These are phyloP conservation scores for Diplogasteroides magnus DNA, from an alignment of 1,140 invertebrate genomes.

Conservation along the genomic window DNA sequence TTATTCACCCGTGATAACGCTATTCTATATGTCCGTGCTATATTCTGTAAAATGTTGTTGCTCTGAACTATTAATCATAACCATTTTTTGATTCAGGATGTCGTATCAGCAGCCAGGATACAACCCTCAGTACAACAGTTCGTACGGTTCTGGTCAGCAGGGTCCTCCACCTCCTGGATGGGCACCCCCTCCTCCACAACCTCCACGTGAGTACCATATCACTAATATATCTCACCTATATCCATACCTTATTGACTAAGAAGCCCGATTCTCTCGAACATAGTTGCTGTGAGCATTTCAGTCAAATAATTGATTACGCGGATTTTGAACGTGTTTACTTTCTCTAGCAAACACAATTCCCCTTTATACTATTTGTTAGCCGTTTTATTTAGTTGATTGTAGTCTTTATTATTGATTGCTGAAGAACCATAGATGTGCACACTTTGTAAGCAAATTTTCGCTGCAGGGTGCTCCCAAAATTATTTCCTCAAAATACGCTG, in stretches of 20 bases:
- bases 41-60: no score
- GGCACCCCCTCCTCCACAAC: neutral
- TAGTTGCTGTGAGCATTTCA: neutral
- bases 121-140: conserved; percentile 14
- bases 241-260: neutral
- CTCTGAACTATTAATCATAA: no score
- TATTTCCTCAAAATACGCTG: no score
- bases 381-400: no score
- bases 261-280: neutral
- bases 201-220: conserved; percentile 6
- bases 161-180: conserved; percentile 15
- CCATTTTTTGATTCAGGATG: no score
- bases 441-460: no score
- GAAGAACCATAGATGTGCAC: no score
- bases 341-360: neutral
- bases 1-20: no score
- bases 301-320: neutral
- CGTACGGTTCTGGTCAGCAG: conserved; percentile 6
- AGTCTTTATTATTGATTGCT: neutral
- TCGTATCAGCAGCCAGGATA: conserved; percentile 12
- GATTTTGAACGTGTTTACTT: neutral
- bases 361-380: neutral
- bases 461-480: no score
- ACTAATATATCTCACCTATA: neutral
- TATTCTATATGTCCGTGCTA: no score